These are phyloP conservation scores for Latrodectus elegans DNA, from an alignment of 2,888 invertebrate species.

Conservation along the genomic window DNA sequence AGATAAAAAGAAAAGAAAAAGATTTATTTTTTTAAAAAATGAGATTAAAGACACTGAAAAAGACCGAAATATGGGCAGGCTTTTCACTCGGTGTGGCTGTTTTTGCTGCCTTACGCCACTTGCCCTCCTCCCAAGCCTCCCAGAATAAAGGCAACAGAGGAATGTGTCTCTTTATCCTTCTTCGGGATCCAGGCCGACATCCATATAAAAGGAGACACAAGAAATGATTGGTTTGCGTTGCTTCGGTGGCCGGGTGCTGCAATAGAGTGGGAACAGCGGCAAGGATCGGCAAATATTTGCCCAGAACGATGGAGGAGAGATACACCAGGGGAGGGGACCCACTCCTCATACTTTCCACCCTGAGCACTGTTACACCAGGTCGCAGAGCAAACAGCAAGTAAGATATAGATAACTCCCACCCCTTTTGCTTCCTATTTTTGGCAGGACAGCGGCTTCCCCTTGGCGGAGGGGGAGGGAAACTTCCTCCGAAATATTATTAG, in stretches of 20 bases:
- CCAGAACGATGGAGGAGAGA: conserved; percentile 46
- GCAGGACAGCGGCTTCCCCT: conserved; percentile 31
- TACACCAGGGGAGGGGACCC: conserved; percentile 15
- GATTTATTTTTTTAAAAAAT: no score
- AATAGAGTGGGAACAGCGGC: conserved; percentile 67
- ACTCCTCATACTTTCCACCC: conserved; percentile 53
- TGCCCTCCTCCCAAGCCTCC: no score
- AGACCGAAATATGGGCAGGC: no score
- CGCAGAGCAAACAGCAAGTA: conserved; percentile 27
- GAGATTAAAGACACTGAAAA: no score
- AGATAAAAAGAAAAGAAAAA: no score
- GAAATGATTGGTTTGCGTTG: conserved; percentile 67
- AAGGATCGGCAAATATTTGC: conserved; percentile 68
- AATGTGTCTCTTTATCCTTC: conserved; percentile 53
- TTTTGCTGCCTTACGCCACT: no score
- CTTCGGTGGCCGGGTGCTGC: conserved; percentile 58
- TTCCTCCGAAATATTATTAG: not conserved
- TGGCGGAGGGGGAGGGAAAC: conserved; percentile 12
- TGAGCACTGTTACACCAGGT: conserved; percentile 43
- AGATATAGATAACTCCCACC: conserved; percentile 22
- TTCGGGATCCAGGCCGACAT: conserved; percentile 20
- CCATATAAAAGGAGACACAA: conserved; percentile 63
- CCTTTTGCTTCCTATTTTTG: conserved; percentile 46
- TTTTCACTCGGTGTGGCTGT: no score
- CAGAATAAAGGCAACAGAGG: not conserved